A percentile compares a stretch with the other conserved stretches of the same genome.
phyloP scores from a whole-genome alignment of 1,140 invertebrate genomes.

The Stegodyphus mimosarum region DNA sequence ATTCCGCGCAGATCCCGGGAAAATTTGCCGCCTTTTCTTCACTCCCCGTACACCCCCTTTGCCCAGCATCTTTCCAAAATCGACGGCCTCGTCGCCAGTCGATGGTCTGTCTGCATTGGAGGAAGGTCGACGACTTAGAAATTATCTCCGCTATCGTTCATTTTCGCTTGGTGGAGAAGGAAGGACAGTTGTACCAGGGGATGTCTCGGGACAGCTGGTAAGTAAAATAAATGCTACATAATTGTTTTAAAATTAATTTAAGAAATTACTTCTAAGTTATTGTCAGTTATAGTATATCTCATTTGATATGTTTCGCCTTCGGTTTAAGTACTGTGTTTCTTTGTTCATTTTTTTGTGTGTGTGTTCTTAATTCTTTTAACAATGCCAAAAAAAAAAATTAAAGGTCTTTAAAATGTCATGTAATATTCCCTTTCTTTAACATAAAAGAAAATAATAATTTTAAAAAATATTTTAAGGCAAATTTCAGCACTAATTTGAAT shows the following conservation, averaged over 20 bases:
- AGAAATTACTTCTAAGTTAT: no score
- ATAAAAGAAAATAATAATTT: no score
- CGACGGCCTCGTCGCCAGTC: conserved; percentile 23
- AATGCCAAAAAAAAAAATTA: no score
- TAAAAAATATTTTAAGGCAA: no score
- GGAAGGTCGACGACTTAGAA: conserved; percentile 27
- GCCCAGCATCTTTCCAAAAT: conserved; percentile 7
- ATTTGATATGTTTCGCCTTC: no score
- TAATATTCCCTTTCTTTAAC: no score
- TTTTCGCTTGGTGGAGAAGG: conserved; percentile 21
- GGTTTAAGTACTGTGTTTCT: no score
- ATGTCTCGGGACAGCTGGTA: conserved; percentile 36
- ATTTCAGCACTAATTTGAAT: no score
- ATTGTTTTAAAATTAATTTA: not conserved
- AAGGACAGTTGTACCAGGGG: not conserved
- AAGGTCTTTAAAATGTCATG: no score
- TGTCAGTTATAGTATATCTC: no score
- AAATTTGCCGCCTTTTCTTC: conserved; percentile 16
- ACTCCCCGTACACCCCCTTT: not conserved
- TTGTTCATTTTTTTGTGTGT: no score
- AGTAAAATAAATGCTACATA: not conserved
- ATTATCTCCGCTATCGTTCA: not conserved
- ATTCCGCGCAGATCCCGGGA: conserved; percentile 36
- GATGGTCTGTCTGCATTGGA: conserved; percentile 13
- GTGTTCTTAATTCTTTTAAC: no score